Conservation (phyloP, 2,113 vertebrate genomes). For the Nibea coibor region DNA sequence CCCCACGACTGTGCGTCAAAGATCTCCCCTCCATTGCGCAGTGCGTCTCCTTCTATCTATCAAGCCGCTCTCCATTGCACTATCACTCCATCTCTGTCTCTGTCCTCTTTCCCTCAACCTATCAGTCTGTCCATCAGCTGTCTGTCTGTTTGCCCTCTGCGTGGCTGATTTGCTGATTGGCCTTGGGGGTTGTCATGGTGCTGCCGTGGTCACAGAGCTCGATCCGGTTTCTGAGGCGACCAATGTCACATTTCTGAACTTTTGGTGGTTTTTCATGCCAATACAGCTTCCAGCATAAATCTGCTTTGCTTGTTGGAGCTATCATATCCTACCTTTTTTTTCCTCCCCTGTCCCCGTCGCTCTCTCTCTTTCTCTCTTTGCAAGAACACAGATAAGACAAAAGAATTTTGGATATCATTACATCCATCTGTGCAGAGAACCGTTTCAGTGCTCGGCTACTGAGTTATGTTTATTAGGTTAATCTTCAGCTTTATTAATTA, state of each 20-base stretch:
- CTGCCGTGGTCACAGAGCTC: conserved; percentile 5
- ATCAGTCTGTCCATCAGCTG: conserved; percentile 65
- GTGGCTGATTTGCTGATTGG: conserved; percentile 58
- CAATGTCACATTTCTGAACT: conserved; percentile 26
- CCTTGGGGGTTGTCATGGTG: conserved; percentile 36
- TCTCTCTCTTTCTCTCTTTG: background rate
- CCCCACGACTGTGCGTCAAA: background rate
- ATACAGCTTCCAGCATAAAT: background rate
- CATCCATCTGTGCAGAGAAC: background rate
- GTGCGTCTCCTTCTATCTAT: conserved; percentile 3
- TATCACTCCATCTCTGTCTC: conserved; percentile 38
- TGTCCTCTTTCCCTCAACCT: conserved; percentile 33
- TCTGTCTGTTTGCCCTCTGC: conserved; percentile 56
- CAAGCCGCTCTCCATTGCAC: conserved; percentile 6
- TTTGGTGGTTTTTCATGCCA: background rate
- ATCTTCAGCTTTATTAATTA: background rate
- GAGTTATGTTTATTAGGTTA: too few relatives aligned
- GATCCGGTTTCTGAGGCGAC: conserved; percentile 7
- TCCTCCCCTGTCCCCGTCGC: background rate
- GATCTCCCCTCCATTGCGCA: conserved; percentile 24
- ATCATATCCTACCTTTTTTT: background rate
- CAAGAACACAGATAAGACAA: background rate
- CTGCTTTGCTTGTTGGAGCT: background rate
- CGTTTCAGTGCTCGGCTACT: background rate
- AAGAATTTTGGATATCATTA: background rate